Conservation (phyloP, 1,140 invertebrate species). For the Aradophagus sp. region DNA sequence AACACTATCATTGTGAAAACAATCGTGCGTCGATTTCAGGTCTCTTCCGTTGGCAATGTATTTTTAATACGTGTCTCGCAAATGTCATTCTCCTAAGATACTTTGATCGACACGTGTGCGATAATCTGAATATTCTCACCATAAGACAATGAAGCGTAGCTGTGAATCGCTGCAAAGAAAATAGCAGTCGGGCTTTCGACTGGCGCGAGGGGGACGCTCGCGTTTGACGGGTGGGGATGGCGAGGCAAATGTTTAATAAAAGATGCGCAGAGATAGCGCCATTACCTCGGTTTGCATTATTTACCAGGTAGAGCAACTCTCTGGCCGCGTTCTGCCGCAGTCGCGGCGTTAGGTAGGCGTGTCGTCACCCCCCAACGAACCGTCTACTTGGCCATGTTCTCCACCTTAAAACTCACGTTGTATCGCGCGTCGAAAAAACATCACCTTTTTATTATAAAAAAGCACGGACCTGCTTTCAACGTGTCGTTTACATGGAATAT, state of each 20-base stretch:
- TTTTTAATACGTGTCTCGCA: conserved; percentile 48
- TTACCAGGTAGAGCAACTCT: conserved; percentile 73
- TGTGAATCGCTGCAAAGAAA: conserved; percentile 61
- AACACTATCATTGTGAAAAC: background rate
- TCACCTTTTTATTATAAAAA: too few species aligned
- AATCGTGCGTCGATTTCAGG: conserved; percentile 4
- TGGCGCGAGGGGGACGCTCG: conserved; percentile 46
- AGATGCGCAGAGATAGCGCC: conserved; percentile 76
- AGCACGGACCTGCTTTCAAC: conserved; percentile 31
- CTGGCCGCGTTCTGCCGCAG: conserved; percentile 71
- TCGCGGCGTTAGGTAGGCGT: conserved; percentile 69
- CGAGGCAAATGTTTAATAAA: conserved; percentile 74
- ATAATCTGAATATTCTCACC: conserved; percentile 58
- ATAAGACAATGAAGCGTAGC: conserved; percentile 57
- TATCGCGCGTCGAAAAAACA: conserved; percentile 10
- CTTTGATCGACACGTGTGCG: conserved; percentile 54
- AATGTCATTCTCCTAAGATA: conserved; percentile 56
- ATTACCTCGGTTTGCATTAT: conserved; percentile 75
- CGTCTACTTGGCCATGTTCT: conserved; percentile 58
- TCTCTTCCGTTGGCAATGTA: conserved; percentile 37
- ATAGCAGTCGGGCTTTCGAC: conserved; percentile 63
- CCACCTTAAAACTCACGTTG: conserved; percentile 52
- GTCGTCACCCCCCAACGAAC: conserved; percentile 61
- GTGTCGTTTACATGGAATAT: too few species aligned
- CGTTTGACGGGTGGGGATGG: conserved; percentile 43